Conservation (phyloP, 2,888 invertebrate genomes). For the Andrena haemorrhoa region DNA sequence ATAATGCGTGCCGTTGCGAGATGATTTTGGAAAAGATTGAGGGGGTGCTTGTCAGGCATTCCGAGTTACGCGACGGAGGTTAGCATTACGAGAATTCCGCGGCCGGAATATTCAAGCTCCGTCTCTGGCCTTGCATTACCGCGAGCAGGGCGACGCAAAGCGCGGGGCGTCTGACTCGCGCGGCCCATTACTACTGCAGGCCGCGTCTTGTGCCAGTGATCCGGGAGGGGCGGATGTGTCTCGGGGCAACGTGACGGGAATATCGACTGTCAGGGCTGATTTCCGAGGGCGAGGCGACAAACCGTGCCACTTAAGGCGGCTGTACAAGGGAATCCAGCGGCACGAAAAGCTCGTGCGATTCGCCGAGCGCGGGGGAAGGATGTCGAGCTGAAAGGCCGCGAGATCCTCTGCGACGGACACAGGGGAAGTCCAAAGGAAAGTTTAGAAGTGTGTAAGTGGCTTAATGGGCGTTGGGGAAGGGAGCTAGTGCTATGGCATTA, state of each 20-base stretch:
- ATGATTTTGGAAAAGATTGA: too few species aligned
- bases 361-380: too few species aligned
- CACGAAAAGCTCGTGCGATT: background rate
- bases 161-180: slow-evolving; percentile 38
- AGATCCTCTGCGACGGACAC: too few species aligned
- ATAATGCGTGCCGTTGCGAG: too few species aligned
- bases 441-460: too few species aligned
- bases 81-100: slow-evolving; percentile 14
- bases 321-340: slow-evolving; percentile 12
- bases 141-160: background rate
- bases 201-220: slow-evolving; percentile 38
- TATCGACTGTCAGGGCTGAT: slow-evolving; percentile 42
- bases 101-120: slow-evolving; percentile 31
- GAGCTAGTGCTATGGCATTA: too few species aligned
- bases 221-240: slow-evolving; percentile 36
- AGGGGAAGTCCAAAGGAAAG: too few species aligned
- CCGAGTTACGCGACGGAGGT: background rate
- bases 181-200: slow-evolving; percentile 50
- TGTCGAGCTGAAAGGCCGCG: too few species aligned
- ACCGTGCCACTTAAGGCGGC: slow-evolving; percentile 25
- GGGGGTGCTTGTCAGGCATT: too few species aligned
- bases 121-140: slow-evolving; percentile 41
- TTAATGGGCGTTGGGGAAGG: too few species aligned
- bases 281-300: slow-evolving; percentile 38
- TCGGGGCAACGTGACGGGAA: slow-evolving; percentile 50